Conservation (phyloP, 2,113 vertebrate species). For the Candoia aspera region DNA sequence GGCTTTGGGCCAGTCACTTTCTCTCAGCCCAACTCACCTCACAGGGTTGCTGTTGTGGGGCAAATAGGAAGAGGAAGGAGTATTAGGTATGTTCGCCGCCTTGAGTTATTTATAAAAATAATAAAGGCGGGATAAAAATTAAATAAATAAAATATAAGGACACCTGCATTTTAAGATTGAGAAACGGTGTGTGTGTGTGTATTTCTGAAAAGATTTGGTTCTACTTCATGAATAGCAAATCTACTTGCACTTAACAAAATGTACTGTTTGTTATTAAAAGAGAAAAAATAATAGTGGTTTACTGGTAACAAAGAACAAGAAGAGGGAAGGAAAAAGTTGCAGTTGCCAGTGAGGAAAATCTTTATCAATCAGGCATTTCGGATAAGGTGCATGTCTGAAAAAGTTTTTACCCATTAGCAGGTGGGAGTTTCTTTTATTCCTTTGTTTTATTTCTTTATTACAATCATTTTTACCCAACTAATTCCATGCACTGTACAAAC, state of each 20-base stretch:
- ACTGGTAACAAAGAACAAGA: slow-evolving; percentile 34
- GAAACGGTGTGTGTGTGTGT: slow-evolving; percentile 50
- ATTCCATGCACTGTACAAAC: background rate
- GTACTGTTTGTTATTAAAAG: slow-evolving; percentile 63
- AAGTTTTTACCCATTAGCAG: background rate
- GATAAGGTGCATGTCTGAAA: background rate
- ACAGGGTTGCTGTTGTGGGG: no score
- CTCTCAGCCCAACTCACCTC: no score
- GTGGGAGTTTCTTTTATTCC: background rate
- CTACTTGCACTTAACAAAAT: slow-evolving; percentile 58
- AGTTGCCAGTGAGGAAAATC: background rate
- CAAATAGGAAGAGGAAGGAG: no score
- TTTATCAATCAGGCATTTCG: background rate
- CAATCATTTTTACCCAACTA: background rate
- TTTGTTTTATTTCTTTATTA: background rate
- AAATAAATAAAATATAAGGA: slow-evolving; percentile 26
- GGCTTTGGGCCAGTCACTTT: no score
- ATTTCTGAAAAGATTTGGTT: slow-evolving; percentile 58
- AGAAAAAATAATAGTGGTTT: slow-evolving; percentile 35
- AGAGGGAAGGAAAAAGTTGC: background rate
- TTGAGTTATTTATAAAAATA: no score
- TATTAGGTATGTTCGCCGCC: no score
- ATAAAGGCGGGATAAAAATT: no score
- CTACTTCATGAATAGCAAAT: slow-evolving; percentile 52
- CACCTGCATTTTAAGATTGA: slow-evolving; percentile 33